Base-by-base conservation (phyloP, 1,140 invertebrate species). In the Maconellicoccus hirsutus region DNA sequence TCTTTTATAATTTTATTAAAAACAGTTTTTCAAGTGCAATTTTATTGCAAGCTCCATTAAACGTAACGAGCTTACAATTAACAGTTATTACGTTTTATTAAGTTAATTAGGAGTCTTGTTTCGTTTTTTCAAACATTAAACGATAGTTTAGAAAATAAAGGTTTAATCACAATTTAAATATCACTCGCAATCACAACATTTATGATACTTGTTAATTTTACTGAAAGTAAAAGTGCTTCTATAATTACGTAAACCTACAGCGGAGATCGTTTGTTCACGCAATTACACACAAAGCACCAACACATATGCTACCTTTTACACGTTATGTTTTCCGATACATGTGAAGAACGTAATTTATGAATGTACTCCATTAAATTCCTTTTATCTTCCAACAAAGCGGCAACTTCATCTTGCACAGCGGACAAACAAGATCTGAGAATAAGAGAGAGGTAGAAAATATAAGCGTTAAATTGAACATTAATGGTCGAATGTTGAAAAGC, bases 331-430 rank as follows among this genome's bases (percentile, higher is more conserved):
- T 14, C 75, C 75, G 69, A 79, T 77, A 61, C 79, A 74, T 42
- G 83, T 79, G 16, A 89, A 80, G 69, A 85, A 85, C 73, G 75
- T 10, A 75, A 42, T 70, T 72, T 72, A 52, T 72, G 72, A 26
- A 77, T 71, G 21, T 74, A 61, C 19, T 90, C 87, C 59, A 90
- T 77, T 26, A 92, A 79, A n/a, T 83, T 83, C 73, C 84, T 84
- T 75, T 91, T 92, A 74, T 92, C 89, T 39, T 87, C 85, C 0
- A 90, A 74, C 59, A 91, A 77, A 26, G 81, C 81, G 19, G 83
- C 83, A 0, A 90, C 86, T 70, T 90, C 85, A 73, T 89, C 88
- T 76, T 91, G 88, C 1, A 89, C 87, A 0, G 84, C 82, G 76
- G 73, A 83, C 23, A 89, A 78, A 75, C 82, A 83, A 0, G 81